Conservation (phyloP, 2,888 invertebrate species). For the Mylabris sibirica region DNA sequence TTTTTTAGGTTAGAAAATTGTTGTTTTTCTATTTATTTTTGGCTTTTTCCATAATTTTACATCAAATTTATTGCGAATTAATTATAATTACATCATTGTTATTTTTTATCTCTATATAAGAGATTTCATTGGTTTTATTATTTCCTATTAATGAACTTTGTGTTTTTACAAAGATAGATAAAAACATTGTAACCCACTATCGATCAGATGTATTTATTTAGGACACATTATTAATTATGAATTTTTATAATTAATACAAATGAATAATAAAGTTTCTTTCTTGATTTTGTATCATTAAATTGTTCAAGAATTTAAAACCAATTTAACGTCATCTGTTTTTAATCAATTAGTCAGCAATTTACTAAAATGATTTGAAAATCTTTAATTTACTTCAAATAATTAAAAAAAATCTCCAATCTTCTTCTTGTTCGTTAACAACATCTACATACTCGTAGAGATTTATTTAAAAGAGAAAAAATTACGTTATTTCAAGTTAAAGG, state of each 20-base stretch:
- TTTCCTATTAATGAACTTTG: constrained; percentile 2
- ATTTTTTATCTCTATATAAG: background rate
- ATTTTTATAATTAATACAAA: too few species aligned
- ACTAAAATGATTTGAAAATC: background rate
- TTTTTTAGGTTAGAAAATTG: constrained; percentile 6
- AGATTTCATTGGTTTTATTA: background rate
- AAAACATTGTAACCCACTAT: background rate
- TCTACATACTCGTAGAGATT: background rate
- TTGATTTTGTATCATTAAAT: background rate
- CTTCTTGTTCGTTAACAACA: too few species aligned
- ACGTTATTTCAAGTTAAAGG: background rate
- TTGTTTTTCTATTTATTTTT: background rate
- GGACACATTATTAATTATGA: background rate
- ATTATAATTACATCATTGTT: background rate
- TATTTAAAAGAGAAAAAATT: background rate
- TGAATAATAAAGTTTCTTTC: too few species aligned
- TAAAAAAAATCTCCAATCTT: too few species aligned
- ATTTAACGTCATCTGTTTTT: background rate
- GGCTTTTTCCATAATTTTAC: background rate
- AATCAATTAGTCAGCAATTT: constrained; percentile 9
- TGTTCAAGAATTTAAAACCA: background rate
- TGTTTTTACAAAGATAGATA: background rate
- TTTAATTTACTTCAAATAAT: too few species aligned
- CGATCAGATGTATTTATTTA: background rate
- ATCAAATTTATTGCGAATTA: background rate